phyloP scores from a whole-genome alignment of 2,888 invertebrate species.

The Antheraea yamamai region DNA sequence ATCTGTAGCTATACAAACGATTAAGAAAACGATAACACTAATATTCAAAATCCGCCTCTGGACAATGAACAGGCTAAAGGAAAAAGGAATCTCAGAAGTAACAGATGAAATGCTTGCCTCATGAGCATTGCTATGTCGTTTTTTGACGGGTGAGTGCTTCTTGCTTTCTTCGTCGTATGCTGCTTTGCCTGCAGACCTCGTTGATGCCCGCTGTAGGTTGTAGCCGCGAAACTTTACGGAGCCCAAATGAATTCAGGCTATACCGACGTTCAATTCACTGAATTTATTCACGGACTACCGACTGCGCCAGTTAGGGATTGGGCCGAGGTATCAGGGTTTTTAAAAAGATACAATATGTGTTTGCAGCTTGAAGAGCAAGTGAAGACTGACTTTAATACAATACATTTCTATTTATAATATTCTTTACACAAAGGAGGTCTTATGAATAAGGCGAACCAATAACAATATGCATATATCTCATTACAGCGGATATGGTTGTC shows the following conservation, averaged over 20 bases:
- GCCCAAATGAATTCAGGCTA: conserved; percentile 15
- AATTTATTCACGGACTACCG: conserved; percentile 12
- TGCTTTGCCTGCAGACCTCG: neutral
- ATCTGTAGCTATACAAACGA: conserved; percentile 23
- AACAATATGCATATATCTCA: neutral
- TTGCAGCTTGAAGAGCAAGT: conserved; percentile 8
- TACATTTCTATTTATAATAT: neutral
- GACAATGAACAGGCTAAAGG: neutral
- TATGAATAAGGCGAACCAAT: neutral
- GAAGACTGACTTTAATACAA: neutral
- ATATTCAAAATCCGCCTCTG: conserved; percentile 12
- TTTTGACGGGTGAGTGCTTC: conserved; percentile 11
- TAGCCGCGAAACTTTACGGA: conserved; percentile 13
- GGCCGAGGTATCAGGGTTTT: neutral
- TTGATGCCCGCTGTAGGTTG: conserved; percentile 7
- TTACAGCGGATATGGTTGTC: neutral
- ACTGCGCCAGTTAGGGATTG: conserved; percentile 2
- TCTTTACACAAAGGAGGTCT: conserved; percentile 1
- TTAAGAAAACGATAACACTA: conserved; percentile 1
- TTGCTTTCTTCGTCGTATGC: neutral
- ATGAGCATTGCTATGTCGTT: conserved; percentile 29
- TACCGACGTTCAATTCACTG: conserved; percentile 21
- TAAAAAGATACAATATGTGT: neutral
- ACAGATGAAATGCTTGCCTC: conserved; percentile 31
- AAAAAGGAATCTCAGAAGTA: conserved; percentile 26